Conservation (phyloP, 2,888 invertebrate species). For the Acleris cristana region DNA sequence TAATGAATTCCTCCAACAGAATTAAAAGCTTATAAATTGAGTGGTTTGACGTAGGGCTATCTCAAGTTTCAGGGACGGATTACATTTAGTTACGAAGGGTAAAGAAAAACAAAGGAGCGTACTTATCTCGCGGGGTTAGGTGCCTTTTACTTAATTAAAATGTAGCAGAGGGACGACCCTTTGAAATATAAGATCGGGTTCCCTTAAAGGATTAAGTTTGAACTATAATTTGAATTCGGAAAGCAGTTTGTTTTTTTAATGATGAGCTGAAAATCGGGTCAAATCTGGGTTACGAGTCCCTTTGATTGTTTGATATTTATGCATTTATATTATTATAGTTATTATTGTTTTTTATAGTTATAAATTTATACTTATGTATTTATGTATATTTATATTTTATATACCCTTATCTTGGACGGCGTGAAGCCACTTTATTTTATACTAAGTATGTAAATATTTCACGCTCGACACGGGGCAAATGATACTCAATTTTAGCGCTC, state of each 20-base stretch:
- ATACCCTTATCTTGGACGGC: no score
- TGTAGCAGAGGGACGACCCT: conserved; percentile 13
- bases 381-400: no score
- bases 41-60: conserved; percentile 30
- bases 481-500: no score
- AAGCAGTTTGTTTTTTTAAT: conserved; percentile 1
- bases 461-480: no score
- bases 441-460: no score
- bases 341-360: no score
- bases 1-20: conserved; percentile 29
- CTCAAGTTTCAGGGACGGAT: conserved; percentile 22
- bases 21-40: conserved; percentile 37
- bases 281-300: no score
- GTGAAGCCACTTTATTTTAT: no score
- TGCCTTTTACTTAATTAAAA: conserved; percentile 33
- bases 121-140: conserved; percentile 23
- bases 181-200: conserved; percentile 2
- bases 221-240: conserved; percentile 1
- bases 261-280: no score
- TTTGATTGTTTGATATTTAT: no score
- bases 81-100: conserved; percentile 28
- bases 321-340: no score
- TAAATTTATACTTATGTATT: no score
- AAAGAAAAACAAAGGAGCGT: conserved; percentile 34
- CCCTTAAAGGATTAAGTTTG: neutral